These are phyloP conservation scores for Coenobita brevimanus DNA, from an alignment of 1,140 invertebrate species.

Conservation along the genomic window DNA sequence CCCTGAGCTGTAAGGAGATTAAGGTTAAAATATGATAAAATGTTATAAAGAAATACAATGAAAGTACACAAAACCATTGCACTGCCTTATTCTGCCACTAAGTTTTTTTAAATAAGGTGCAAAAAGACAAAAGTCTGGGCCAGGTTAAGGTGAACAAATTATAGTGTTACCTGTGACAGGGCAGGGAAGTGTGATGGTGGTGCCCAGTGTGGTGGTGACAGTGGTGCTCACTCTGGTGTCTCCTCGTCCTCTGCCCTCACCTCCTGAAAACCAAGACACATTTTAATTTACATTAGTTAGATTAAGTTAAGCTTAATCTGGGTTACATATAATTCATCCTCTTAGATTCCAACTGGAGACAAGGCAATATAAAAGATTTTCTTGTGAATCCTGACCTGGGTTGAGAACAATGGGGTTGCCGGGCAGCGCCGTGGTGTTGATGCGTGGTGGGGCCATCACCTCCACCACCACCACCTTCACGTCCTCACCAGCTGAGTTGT, in stretches of 20 bases:
- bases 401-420: neutral
- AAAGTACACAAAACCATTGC: too few species aligned
- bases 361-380: too few species aligned
- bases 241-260: neutral
- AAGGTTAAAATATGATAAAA: too few species aligned
- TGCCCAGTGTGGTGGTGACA: slow-evolving; percentile 27
- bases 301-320: too few species aligned
- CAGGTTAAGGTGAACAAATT: too few species aligned
- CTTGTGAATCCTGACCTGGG: slow-evolving; percentile 2
- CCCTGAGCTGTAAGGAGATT: too few species aligned
- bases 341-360: too few species aligned
- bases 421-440: slow-evolving; percentile 43
- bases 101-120: neutral
- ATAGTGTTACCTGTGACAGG: slow-evolving; percentile 52
- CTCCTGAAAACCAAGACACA: too few species aligned
- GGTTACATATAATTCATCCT: too few species aligned
- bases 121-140: too few species aligned
- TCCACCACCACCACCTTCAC: slow-evolving; percentile 72
- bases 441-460: slow-evolving; percentile 60
- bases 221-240: neutral
- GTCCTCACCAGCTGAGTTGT: slow-evolving; percentile 86
- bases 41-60: too few species aligned
- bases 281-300: too few species aligned
- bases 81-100: neutral
- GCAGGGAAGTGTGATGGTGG: slow-evolving; percentile 32